Conservation (phyloP, 2,797 vertebrate species). For the Clarias pachynema region DNA sequence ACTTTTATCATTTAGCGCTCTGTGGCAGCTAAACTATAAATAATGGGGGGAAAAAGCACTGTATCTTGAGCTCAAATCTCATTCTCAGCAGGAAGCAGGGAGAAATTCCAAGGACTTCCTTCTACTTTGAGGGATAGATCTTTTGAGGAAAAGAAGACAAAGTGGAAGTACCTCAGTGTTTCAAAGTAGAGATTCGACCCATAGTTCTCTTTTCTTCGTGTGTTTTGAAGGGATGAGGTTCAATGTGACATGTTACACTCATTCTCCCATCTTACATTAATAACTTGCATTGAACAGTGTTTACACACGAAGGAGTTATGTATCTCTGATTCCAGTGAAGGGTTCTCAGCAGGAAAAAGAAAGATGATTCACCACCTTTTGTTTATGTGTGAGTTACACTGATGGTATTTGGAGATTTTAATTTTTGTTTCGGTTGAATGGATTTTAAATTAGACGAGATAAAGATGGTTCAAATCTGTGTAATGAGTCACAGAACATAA, state of each 20-base stretch:
- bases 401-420: constrained; percentile 28
- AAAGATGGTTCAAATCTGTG: constrained; percentile 23
- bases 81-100: background rate
- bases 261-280: background rate
- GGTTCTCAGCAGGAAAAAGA: constrained; percentile 20
- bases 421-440: background rate
- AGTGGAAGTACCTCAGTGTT: background rate
- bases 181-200: background rate
- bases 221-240: background rate
- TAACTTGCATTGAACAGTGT: background rate
- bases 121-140: constrained; percentile 3
- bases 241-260: background rate
- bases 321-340: constrained; percentile 12
- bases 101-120: constrained; percentile 4
- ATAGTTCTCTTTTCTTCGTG: background rate
- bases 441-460: constrained; percentile 21
- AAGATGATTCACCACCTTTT: constrained; percentile 29
- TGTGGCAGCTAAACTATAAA: background rate
- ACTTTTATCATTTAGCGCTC: background rate
- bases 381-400: constrained; percentile 32
- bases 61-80: background rate
- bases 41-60: background rate
- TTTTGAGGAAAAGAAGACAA: background rate
- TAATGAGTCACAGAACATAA: constrained; percentile 26
- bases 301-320: background rate